These are phyloP conservation scores for Epistrophella euchroma DNA, from an alignment of 2,888 invertebrate species.

Conservation along the genomic window DNA sequence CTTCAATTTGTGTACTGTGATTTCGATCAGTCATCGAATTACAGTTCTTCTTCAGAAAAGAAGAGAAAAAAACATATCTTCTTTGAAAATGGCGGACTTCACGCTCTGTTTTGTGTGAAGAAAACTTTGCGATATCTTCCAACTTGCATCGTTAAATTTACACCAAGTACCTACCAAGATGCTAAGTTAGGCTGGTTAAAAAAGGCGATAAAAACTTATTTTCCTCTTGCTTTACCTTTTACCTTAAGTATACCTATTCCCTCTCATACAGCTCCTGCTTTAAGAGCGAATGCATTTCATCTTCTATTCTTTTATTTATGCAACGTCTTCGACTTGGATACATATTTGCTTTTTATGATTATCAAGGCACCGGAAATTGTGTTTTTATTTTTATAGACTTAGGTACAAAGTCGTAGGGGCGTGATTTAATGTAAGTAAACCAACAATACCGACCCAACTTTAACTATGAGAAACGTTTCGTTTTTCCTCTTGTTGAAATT, in stretches of 20 bases:
- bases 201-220: not conserved
- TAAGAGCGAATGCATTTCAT: not conserved
- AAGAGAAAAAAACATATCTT: too few relatives aligned
- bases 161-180: not conserved
- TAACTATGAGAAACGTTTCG: conserved; percentile 11
- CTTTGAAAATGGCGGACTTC: too few relatives aligned
- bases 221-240: not conserved
- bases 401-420: conserved; percentile 24
- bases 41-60: too few relatives aligned
- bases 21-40: too few relatives aligned
- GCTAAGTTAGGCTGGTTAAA: not conserved
- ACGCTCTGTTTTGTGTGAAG: too few relatives aligned
- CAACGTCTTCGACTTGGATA: conserved; percentile 29
- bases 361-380: conserved; percentile 71
- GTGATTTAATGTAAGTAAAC: conserved; percentile 36
- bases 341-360: conserved; percentile 63
- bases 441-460: not conserved
- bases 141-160: not conserved
- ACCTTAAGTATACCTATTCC: not conserved
- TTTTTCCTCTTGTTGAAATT: conserved; percentile 31
- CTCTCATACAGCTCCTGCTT: not conserved
- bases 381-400: conserved; percentile 72
- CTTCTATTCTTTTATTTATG: not conserved
- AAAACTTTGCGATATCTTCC: too few relatives aligned
- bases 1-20: too few relatives aligned